Evolutionary conservation across 92 coral and sea anemone genomes (phyloP), one percentile per base, ranked within the genome.

Genomic region (Heteractis magnifica): DNA sequence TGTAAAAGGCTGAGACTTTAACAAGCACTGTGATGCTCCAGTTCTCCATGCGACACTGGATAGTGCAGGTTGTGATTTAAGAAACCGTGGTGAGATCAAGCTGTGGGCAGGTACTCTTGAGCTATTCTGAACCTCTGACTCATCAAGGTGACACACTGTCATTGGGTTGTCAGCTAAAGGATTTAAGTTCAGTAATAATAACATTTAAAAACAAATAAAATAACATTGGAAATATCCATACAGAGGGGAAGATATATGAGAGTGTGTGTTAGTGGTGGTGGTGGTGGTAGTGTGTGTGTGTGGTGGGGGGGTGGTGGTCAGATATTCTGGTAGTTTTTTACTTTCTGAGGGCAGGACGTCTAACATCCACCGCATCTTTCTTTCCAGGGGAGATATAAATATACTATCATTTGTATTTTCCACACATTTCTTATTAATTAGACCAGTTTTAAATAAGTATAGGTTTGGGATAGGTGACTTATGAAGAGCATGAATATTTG

Each of bases 141-240:
- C 92, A 20, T 86, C 82, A 82, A 88, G 86, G 76, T 89, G 92
- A 80, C 91, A 95, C 9, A 95, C 83, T 10, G 94, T 82, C 89
- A 83, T 91, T 55, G 94, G 93, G 65, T 92, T 89, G 78, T 95
- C 98, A 77, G 98, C 98, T 95, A 51, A 3, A 71, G 70, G n/a
- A 65, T 19, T 13, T 62, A 62, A 62, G 26, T 18, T 62, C 20
- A n/a, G 20, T n/a, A 18, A 62, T 62, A 18, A 18, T 6, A 16
- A 2, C 44, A 34, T 34, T 34, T n/a, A 4, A 62, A 1, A 11
- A 59, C 18, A 59, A 59, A 59, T 13, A 59, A 14, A 59, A 13
- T 8, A 59, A 58, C 7, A 8, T n/a, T 2, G 44, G 44, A 34
- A 34, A 34, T 34, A 34, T 34, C 44, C 44, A 34, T 34, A 34